Percentiles rank a stretch among this genome's conserved stretches.
Conservation (phyloP, 2,888 invertebrate species). For the Callosobruchus maculatus region DNA sequence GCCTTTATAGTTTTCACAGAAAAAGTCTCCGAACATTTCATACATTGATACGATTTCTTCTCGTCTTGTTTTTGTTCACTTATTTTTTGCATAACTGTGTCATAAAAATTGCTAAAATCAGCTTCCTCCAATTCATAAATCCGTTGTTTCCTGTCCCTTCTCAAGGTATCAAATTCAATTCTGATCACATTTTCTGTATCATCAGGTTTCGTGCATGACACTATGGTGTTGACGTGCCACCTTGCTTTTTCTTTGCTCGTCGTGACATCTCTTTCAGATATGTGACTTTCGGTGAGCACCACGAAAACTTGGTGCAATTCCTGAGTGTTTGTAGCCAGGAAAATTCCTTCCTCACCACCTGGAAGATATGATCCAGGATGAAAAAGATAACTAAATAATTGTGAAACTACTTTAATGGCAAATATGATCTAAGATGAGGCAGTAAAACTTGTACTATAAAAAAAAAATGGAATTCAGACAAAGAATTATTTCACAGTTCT, state of each 20-base stretch:
- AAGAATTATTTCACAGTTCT: too few species aligned
- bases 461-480: too few species aligned
- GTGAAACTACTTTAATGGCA: too few species aligned
- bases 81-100: constrained; percentile 33
- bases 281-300: constrained; percentile 40
- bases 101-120: constrained; percentile 50
- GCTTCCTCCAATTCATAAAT: constrained; percentile 56
- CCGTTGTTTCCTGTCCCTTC: constrained; percentile 56
- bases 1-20: constrained; percentile 47
- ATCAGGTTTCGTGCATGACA: constrained; percentile 48
- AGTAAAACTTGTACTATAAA: too few species aligned
- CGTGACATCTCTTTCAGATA: constrained; percentile 42
- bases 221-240: constrained; percentile 54
- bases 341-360: constrained; percentile 43
- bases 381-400: too few species aligned
- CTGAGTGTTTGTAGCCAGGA: constrained; percentile 38
- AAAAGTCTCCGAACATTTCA: constrained; percentile 62
- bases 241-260: constrained; percentile 38
- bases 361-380: not conserved
- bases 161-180: constrained; percentile 61
- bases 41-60: constrained; percentile 56
- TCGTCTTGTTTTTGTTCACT: constrained; percentile 38
- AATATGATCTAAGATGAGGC: too few species aligned
- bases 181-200: constrained; percentile 47
- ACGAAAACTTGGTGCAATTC: constrained; percentile 42